Percentiles rank a stretch among this genome's conserved stretches.
Evolutionary conservation across 2,888 invertebrate genomes (phyloP).

Genomic region (Leptopilina drosophilae): DNA sequence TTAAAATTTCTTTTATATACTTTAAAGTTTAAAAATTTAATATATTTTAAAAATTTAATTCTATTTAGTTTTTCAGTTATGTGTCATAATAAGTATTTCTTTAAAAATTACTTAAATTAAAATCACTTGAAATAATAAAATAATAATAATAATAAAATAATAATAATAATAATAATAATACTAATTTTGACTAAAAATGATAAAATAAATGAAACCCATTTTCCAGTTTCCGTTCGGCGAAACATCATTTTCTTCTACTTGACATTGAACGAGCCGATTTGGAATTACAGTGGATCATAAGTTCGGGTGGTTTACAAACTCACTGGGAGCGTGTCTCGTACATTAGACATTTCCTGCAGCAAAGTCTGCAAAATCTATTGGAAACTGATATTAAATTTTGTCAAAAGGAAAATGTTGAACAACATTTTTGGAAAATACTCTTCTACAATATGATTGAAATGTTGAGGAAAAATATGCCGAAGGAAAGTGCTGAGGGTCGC

Average conservation of each 20-base stretch:
- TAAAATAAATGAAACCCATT: too few species aligned
- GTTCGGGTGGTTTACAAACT: conserved; percentile 80
- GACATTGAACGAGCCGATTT: conserved; percentile 84
- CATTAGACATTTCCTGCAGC: conserved; percentile 83
- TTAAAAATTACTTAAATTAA: too few species aligned
- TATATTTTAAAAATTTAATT: too few species aligned
- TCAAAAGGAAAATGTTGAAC: conserved; percentile 91
- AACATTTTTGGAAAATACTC: conserved; percentile 93
- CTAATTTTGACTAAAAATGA: too few species aligned
- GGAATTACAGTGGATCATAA: conserved; percentile 82
- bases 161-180: too few species aligned
- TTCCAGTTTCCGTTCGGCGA: conserved; percentile 80
- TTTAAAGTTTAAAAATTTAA: too few species aligned
- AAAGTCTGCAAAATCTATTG: conserved; percentile 83
- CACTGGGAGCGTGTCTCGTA: conserved; percentile 84
- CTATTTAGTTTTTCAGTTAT: too few species aligned
- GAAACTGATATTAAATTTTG: conserved; percentile 91
- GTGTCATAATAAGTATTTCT: too few species aligned
- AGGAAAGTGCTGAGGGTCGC: conserved; percentile 81
- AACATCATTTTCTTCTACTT: conserved; percentile 81
- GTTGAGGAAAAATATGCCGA: conserved; percentile 83
- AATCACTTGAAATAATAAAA: too few species aligned
- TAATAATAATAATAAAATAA: too few species aligned
- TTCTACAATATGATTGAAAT: conserved; percentile 93
- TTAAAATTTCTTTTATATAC: too few species aligned